phyloP scores from a whole-genome alignment of 2,113 vertebrate species.

The Pangasianodon gigas region DNA sequence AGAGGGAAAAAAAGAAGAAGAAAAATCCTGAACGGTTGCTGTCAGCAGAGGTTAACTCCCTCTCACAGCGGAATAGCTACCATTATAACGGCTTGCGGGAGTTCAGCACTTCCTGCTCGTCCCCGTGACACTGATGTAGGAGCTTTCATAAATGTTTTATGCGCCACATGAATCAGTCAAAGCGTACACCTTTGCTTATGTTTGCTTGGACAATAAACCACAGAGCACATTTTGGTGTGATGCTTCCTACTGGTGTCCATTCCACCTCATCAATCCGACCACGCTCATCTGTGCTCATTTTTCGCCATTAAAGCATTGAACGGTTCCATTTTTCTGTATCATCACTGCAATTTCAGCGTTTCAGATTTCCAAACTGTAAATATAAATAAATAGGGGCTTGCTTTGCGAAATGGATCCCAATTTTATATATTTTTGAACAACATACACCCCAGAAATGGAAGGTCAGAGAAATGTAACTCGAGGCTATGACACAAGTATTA shows the following conservation, averaged over 20 bases:
- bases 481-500: slow-evolving; percentile 54
- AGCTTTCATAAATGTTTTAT: slow-evolving; percentile 48
- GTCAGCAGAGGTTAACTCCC: slow-evolving; percentile 45
- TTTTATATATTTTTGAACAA: slow-evolving; percentile 46
- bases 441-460: slow-evolving; percentile 46
- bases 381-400: slow-evolving; percentile 21
- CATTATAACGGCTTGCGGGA: slow-evolving; percentile 33
- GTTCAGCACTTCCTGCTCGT: slow-evolving; percentile 37
- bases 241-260: not conserved
- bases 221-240: slow-evolving; percentile 16
- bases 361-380: not conserved
- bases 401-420: slow-evolving; percentile 25
- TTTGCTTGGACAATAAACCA: slow-evolving; percentile 2
- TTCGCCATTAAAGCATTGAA: slow-evolving; percentile 20
- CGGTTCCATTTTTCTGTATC: slow-evolving; percentile 18
- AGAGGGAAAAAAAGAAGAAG: not conserved
- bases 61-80: not conserved
- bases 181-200: slow-evolving; percentile 23
- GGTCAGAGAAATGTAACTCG: slow-evolving; percentile 52
- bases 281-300: slow-evolving; percentile 17
- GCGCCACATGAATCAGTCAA: slow-evolving; percentile 47
- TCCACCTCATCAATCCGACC: not conserved
- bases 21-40: slow-evolving; percentile 17
- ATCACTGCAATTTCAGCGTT: not conserved
- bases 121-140: slow-evolving; percentile 33